phyloP scores from a whole-genome alignment of 53 echinoderm and acorn worm species.

The Holothuria scabra region DNA sequence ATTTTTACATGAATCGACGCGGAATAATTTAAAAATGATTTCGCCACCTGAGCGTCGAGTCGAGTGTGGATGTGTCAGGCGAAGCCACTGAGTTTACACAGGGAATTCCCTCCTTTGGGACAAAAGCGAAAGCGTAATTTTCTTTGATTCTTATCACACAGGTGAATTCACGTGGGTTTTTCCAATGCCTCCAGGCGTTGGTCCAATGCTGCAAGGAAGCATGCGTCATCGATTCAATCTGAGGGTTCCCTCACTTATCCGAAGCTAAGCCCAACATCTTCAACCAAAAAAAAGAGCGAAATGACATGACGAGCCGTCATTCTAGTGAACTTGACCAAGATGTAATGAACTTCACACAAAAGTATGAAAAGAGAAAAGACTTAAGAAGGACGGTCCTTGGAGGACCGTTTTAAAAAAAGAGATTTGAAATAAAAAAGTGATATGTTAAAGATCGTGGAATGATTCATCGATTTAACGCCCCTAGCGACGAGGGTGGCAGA shows the following conservation, averaged over 20 bases:
- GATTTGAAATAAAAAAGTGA: conserved; percentile 21
- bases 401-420: conserved; percentile 33
- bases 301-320: background rate
- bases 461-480: conserved; percentile 7
- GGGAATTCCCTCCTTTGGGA: conserved; percentile 36
- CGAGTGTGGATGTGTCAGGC: conserved; percentile 8
- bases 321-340: conserved; percentile 31
- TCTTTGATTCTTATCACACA: background rate
- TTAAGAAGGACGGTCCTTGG: background rate
- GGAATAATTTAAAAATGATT: conserved; percentile 40
- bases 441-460: conserved; percentile 32
- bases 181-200: conserved; percentile 14
- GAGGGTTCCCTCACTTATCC: conserved; percentile 7
- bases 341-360: conserved; percentile 2
- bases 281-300: background rate
- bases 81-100: background rate
- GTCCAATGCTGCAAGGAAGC: conserved; percentile 31
- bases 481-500: too few species aligned
- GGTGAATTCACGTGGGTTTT: conserved; percentile 1
- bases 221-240: conserved; percentile 26
- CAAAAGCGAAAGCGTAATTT: conserved; percentile 18
- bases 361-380: background rate
- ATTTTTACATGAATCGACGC: conserved; percentile 33
- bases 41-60: conserved; percentile 3
- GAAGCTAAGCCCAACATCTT: background rate